Evolutionary conservation across 2,888 invertebrate genomes (phyloP), one percentile per base, ranked within the genome.

Genomic region (Hoplodrina ambigua): DNA sequence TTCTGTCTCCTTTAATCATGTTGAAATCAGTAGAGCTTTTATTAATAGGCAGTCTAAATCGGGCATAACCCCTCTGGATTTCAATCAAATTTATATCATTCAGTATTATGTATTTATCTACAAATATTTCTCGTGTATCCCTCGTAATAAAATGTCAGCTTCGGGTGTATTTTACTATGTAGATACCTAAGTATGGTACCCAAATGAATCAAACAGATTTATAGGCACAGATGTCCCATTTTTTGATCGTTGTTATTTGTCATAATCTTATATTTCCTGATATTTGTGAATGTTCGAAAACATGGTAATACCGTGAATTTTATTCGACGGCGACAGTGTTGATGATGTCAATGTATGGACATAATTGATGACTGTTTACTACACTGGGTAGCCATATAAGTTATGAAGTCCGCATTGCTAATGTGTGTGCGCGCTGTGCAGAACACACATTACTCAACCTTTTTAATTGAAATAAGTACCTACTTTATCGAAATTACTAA

Each of bases 301-400:
- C 44, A 77, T 25, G 49, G 53, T 49, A n/a, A n/a, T 60, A 53
- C 19, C 44, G 49, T n/a, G 33, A 55, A 54, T n/a, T 56, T 30
- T 19, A 71, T 61, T 52, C 37, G 20, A 57, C 20, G 33, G n/a
- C n/a, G 30, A 59, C n/a, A 59, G 5, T 25, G 73, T 33, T 74
- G 72, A 72, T 78, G 49, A 61, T 57, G 60, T 44, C 66, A 37
- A 15, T 52, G 37, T 50, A 25, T 19, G 37, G 49, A 44, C 44
- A 59, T 68, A 70, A 66, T 81, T 81, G 55, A 81, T 71, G 60
- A 78, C 20, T 81, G 70, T 70, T 70, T 76, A 56, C 69, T 25
- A 63, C n/a, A 70, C 56, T 65, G 37, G 41, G n/a, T 53, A 44
- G 30, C 13, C 60, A 20, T 49, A 25, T 62, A 41, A 57, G 25